Evolutionary conservation across 2,113 vertebrate genomes (phyloP), one percentile per base, ranked within the genome.

Genomic region (Cettia cetti): DNA sequence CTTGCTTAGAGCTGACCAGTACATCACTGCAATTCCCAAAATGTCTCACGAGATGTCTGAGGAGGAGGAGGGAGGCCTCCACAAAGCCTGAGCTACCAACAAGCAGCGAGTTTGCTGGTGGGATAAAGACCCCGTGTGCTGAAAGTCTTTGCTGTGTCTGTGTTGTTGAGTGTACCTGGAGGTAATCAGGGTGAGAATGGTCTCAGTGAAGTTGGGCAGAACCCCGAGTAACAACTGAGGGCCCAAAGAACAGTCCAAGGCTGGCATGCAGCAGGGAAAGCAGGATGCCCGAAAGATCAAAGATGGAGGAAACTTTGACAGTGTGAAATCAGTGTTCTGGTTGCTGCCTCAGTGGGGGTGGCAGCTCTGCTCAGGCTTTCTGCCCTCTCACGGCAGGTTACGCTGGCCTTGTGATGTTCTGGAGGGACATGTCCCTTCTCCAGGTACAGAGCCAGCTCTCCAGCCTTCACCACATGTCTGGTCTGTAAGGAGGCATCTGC

Each of bases 331-430:
- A 65, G 57, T 0, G 0, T 20, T 74, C 54, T 83, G 63, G 22
- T 72, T 3, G 3, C 39, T 50, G 39, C 47, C 83, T 17, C 71
- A 45, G 37, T 21, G 7, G 0, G 22, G 21, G 0, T 35, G 47
- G 30, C 60, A 89, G 89, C 27, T 72, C 57, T 7, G 0, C 45
- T 31, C 22, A 56, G 63, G 37, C 20, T 50, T 74, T 77, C 72
- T 86, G 47, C 50, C 64, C 45, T 75, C 68, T 75, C 65, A 12
- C 0, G 9, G 64, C 64, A 94, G 39, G 28, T n/a, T 21, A 42
- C 30, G 26, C 22, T 0, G 0, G 35, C 42, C 47, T 66, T 37
- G 28, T 4, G 3, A n/a, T 64, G 35, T 0, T 1, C 64, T 57
- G 72, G 76, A 69, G 40, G 54, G 86, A 57, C 33, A 8, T 1